Conservation (phyloP, 2,888 invertebrate genomes). For the Entomobrya multifasciata region DNA sequence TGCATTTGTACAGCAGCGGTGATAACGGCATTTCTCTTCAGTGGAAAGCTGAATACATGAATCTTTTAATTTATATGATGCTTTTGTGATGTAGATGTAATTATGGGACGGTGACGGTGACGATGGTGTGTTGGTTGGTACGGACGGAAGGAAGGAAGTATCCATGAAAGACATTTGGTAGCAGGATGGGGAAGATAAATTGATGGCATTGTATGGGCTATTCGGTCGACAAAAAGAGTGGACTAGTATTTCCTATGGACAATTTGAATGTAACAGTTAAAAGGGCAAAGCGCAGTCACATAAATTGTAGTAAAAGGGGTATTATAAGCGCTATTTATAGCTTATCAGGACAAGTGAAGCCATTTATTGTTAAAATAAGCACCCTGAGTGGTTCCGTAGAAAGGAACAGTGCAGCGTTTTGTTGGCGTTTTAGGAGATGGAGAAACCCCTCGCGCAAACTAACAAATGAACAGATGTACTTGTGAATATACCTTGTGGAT, state of each 20-base stretch:
- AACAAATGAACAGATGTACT: slow-evolving; percentile 36
- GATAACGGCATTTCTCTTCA: neutral
- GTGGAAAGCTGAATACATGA: neutral
- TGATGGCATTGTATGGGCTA: neutral
- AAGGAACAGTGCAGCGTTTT: neutral
- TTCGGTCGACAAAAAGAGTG: neutral
- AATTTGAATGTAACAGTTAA: neutral
- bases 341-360: neutral
- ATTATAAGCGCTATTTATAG: neutral
- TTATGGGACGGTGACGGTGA: slow-evolving; percentile 4
- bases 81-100: neutral
- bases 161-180: neutral
- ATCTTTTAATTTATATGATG: neutral
- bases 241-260: neutral
- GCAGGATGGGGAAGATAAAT: neutral
- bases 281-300: neutral
- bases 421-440: neutral
- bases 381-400: neutral
- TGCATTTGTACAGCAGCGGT: neutral
- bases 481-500: neutral
- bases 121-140: neutral
- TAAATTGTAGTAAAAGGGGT: neutral
- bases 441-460: neutral
- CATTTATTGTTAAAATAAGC: neutral
- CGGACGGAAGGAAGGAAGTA: neutral